These are phyloP conservation scores for Strigamia transsilvanica DNA, from an alignment of 2,888 invertebrate species.

Conservation along the genomic window DNA sequence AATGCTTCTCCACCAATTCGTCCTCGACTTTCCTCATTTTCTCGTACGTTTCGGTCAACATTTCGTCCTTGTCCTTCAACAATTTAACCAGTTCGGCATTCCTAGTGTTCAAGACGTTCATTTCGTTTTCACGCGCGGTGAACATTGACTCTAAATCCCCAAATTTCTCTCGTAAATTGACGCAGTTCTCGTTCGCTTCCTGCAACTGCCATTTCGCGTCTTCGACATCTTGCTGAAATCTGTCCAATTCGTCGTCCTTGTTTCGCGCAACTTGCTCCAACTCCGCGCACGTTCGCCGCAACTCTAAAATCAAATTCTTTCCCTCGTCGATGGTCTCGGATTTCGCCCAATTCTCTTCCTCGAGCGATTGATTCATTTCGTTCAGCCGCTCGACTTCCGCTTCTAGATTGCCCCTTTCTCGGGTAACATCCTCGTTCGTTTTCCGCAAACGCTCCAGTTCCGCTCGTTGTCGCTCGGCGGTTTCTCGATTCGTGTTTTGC, in stretches of 20 bases:
- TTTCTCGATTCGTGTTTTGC: no score
- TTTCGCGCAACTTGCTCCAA: no score
- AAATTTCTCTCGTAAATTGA: background rate
- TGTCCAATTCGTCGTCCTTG: background rate
- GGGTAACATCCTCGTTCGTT: no score
- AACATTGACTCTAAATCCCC: background rate
- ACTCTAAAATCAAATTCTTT: no score
- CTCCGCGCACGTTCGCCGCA: no score
- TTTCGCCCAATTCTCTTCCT: no score
- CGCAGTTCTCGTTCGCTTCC: background rate
- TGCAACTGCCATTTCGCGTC: background rate
- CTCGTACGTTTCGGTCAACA: conserved; percentile 10
- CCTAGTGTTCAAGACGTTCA: background rate
- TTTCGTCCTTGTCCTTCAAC: conserved; percentile 38
- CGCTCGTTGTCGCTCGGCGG: no score
- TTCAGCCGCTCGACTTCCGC: no score
- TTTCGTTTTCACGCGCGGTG: background rate
- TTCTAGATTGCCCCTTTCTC: no score
- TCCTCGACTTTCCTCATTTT: conserved; percentile 50
- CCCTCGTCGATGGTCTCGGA: no score
- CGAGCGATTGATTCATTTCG: no score
- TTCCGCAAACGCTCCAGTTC: no score
- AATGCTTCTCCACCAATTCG: conserved; percentile 49
- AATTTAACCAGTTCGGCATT: background rate
- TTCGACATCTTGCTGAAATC: background rate